These are phyloP conservation scores for Arctocebus calabarensis DNA, from an alignment of 2,797 vertebrate genomes.

Conservation along the genomic window DNA sequence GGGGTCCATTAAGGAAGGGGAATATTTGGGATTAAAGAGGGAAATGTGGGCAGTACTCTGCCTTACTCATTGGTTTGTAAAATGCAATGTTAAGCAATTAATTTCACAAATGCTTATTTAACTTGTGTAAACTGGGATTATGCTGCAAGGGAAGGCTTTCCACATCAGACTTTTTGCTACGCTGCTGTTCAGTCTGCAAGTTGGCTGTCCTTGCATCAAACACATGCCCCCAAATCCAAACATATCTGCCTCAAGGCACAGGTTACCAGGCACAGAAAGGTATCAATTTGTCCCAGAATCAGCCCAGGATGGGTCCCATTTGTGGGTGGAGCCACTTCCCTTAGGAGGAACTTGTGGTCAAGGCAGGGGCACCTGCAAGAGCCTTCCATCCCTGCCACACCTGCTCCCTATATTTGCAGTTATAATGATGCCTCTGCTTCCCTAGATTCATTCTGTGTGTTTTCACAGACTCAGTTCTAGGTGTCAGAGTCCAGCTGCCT, in stretches of 20 bases:
- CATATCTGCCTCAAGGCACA: background rate
- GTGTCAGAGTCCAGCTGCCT: background rate
- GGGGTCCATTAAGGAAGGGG: background rate
- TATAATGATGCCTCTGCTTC: background rate
- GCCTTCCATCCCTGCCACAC: background rate
- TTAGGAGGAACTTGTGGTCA: background rate
- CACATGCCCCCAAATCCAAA: background rate
- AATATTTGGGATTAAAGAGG: slow-evolving; percentile 13
- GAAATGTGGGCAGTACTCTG: background rate
- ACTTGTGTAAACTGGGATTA: slow-evolving; percentile 9
- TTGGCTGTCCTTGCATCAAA: background rate
- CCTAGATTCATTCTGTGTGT: too few species aligned
- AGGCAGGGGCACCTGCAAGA: background rate
- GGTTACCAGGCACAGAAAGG: background rate
- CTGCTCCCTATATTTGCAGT: accelerated
- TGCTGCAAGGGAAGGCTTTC: background rate
- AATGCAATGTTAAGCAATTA: slow-evolving; percentile 32
- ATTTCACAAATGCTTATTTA: slow-evolving; percentile 37
- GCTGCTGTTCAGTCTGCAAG: background rate
- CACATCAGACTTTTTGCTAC: accelerated
- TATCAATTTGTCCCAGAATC: background rate
- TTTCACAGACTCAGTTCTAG: background rate
- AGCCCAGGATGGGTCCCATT: background rate
- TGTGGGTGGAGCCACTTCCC: background rate
- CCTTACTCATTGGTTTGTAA: slow-evolving; percentile 33